Percentiles rank a stretch among this genome's conserved stretches.
Conservation (phyloP, 2,797 vertebrate species). For the Rhodeus uyekii region DNA sequence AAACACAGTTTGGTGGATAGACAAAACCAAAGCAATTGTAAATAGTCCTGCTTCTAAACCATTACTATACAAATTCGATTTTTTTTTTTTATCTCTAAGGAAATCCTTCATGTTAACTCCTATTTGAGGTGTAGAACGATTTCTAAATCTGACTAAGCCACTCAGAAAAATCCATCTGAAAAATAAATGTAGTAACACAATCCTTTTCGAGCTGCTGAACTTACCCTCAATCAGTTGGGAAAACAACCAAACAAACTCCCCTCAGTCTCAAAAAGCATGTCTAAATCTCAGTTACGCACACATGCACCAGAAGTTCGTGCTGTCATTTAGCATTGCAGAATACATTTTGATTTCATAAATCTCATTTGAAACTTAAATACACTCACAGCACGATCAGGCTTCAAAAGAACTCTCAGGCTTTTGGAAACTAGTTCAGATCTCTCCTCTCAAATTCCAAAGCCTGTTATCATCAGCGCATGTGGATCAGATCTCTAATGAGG, state of each 20-base stretch:
- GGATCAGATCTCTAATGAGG: conserved; percentile 26
- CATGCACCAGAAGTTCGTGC: background rate
- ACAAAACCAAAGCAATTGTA: background rate
- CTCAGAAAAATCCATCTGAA: background rate
- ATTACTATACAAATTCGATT: background rate
- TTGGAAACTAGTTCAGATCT: conserved; percentile 20
- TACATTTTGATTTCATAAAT: conserved; percentile 9
- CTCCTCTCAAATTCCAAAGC: background rate
- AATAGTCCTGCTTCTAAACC: background rate
- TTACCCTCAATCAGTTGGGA: background rate
- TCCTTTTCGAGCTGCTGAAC: background rate
- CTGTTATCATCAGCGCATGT: conserved; percentile 7
- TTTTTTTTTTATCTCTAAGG: background rate
- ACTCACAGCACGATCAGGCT: conserved; percentile 17
- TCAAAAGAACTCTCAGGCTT: conserved; percentile 21
- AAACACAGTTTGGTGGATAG: background rate
- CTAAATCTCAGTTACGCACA: background rate
- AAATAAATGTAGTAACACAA: background rate
- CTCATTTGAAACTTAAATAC: conserved; percentile 13
- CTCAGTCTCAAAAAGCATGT: background rate
- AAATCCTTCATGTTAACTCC: background rate
- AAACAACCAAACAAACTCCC: background rate
- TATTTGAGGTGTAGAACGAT: background rate
- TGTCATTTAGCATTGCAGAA: background rate
- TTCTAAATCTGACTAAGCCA: background rate